Conservation (phyloP, 2,888 invertebrate genomes). For the Halictus quadricinctus region DNA sequence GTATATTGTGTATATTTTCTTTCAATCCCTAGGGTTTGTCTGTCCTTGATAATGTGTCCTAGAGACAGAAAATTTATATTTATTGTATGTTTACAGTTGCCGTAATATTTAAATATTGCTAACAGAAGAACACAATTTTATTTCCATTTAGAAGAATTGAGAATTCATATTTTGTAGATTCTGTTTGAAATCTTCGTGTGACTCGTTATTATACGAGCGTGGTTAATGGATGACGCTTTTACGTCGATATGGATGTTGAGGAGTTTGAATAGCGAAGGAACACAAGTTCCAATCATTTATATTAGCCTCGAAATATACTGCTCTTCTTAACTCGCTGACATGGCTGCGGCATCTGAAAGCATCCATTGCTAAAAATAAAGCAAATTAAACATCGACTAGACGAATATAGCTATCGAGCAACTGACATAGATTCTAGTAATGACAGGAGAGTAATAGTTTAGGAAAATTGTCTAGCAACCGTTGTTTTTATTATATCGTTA, state of each 20-base stretch:
- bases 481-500: not conserved
- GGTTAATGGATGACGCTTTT: no score
- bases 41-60: no score
- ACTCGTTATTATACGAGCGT: no score
- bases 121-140: no score
- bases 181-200: no score
- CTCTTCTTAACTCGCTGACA: not conserved
- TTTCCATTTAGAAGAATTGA: no score
- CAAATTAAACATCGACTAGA: not conserved
- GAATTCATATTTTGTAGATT: no score
- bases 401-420: not conserved
- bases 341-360: not conserved
- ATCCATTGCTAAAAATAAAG: not conserved
- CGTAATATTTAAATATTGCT: no score
- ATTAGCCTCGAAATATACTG: not conserved
- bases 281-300: not conserved
- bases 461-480: not conserved
- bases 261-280: not conserved
- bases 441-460: not conserved
- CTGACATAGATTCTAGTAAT: not conserved
- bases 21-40: no score
- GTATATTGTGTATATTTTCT: no score
- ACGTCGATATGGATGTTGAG: not conserved
- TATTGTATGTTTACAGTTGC: no score
- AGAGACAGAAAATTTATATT: no score